Evolutionary conservation across 1,140 invertebrate genomes (phyloP), one percentile per base, ranked within the genome.

Genomic region (Mya arenaria): DNA sequence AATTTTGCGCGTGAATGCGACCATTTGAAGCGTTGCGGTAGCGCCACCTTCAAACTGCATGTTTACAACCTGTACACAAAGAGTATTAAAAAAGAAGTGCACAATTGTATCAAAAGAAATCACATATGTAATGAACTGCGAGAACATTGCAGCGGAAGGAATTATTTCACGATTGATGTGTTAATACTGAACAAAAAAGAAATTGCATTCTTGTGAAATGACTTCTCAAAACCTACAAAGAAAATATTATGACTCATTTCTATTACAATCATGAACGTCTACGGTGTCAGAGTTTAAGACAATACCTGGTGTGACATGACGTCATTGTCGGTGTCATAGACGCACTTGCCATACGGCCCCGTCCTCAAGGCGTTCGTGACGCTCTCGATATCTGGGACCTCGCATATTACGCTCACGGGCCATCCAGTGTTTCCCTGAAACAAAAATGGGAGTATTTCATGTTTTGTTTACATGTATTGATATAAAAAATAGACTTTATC

Each of bases 281-380:
- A n/a, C n/a, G n/a, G n/a, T n/a, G n/a, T n/a, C n/a, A n/a, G n/a
- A n/a, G n/a, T n/a, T n/a, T n/a, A n/a, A 71, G 19, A 17, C 39
- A 15, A 62, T 79, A 92, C 91, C 87, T 94, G 93, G 81, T 93
- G 88, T 82, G 93, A 92, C 32, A 90, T 88, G 19, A 94, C 93
- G 86, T 94, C 92, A 87, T 94, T 94, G 82, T 93, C 91, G 77
- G 89, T 88, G 41, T 92, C 90, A 80, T 94, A 94, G 0, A 94
- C 93, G 90, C 93, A 94, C 72, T 87, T 80, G 1, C 93, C 93
- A 84, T 94, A 94, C 25, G 89, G 89, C 73, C 90, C 89, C 17
- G 73, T 88, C 62, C 78, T 77, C 44, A 93, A 81, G 13, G 90
- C 90, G 23, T 92, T 87, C 8, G 89, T 92, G 32, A 93, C 75